Conservation (phyloP, 1,140 invertebrate species). For the Lerema accius region DNA sequence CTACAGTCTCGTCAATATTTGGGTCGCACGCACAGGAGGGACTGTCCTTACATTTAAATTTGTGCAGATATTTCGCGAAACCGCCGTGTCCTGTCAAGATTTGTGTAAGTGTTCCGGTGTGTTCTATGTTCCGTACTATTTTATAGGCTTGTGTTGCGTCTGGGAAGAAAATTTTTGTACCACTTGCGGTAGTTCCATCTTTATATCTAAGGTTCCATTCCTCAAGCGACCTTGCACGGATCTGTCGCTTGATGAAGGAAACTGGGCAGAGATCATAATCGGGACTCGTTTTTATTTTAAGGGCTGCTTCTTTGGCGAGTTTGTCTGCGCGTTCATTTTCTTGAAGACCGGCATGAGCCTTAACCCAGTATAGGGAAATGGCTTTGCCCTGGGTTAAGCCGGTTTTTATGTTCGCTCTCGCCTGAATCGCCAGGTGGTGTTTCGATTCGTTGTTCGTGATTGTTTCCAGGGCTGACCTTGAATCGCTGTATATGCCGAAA, state of each 20-base stretch:
- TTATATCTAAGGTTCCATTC: conserved; percentile 15
- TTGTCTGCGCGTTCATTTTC: too few relatives aligned
- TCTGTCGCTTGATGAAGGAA: conserved; percentile 4
- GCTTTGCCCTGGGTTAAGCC: too few relatives aligned
- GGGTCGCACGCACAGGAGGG: not conserved
- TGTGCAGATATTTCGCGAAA: not conserved
- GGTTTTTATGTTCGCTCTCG: too few relatives aligned
- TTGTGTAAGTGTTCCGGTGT: not conserved
- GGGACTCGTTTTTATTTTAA: not conserved
- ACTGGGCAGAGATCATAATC: not conserved
- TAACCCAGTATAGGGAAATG: too few relatives aligned
- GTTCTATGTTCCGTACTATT: not conserved
- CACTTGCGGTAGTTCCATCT: not conserved
- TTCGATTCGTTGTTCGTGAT: too few relatives aligned
- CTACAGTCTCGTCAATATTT: not conserved
- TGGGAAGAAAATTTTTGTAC: not conserved
- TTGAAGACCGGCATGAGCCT: too few relatives aligned
- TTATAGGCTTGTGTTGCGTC: not conserved
- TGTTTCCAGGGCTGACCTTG: too few relatives aligned
- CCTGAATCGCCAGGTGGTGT: too few relatives aligned
- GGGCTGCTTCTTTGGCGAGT: conserved; percentile 36
- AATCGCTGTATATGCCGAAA: too few relatives aligned
- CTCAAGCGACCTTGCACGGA: not conserved
- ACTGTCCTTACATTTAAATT: not conserved
- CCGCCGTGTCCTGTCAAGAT: not conserved